Conservation (phyloP, 64 coral and sea anemone species). For the Cladopsammia gracilis region DNA sequence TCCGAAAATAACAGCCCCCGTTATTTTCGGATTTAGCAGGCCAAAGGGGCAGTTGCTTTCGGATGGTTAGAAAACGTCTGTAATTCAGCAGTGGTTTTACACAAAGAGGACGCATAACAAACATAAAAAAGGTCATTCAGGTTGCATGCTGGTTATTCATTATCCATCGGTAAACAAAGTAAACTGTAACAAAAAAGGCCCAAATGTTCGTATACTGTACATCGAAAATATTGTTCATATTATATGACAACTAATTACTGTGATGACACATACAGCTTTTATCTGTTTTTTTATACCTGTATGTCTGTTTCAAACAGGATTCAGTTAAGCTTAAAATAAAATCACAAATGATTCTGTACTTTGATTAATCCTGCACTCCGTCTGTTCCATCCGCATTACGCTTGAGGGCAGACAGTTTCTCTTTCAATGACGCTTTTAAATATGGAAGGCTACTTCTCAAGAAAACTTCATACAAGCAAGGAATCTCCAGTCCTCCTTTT, state of each 20-base stretch:
- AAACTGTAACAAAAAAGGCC: too few species aligned
- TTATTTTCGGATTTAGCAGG: too few species aligned
- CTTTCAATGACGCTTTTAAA: slow-evolving; percentile 25
- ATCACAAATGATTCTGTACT: slow-evolving; percentile 22
- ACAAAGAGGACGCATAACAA: slow-evolving; percentile 25
- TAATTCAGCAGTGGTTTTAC: background rate
- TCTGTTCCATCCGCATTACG: slow-evolving; percentile 10
- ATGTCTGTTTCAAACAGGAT: slow-evolving; percentile 22
- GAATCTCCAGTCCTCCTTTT: slow-evolving; percentile 31
- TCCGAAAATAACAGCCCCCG: too few species aligned
- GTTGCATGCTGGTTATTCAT: background rate
- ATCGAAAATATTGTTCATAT: too few species aligned
- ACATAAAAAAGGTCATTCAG: slow-evolving; percentile 2
- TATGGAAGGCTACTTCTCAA: slow-evolving; percentile 20
- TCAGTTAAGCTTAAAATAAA: slow-evolving; percentile 35
- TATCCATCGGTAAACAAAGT: too few species aligned
- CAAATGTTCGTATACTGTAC: too few species aligned
- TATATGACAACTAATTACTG: too few species aligned
- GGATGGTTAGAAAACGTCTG: too few species aligned
- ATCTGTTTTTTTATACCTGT: background rate
- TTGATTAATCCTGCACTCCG: slow-evolving; percentile 29
- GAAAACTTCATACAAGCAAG: background rate
- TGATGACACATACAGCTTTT: background rate
- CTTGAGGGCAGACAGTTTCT: slow-evolving; percentile 27
- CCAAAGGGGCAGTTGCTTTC: too few species aligned